These are phyloP conservation scores for Hippocampus barbouri DNA, from an alignment of 2,113 vertebrate species.

Conservation along the genomic window DNA sequence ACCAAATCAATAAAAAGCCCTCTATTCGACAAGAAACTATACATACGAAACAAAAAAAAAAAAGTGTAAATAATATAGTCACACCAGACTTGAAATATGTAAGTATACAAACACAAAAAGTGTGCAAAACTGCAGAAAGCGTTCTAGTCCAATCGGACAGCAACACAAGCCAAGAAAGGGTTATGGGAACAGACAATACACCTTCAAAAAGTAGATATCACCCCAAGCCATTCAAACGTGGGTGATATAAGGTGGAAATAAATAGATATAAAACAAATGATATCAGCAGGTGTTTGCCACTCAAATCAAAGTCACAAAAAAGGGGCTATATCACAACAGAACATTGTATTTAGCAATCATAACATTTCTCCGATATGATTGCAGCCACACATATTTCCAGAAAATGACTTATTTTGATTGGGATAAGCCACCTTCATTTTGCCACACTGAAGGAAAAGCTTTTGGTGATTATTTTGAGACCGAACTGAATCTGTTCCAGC, in stretches of 20 bases:
- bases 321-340: slow-evolving; percentile 29
- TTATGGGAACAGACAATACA: not conserved
- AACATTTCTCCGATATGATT: slow-evolving; percentile 41
- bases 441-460: slow-evolving; percentile 27
- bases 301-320: slow-evolving; percentile 48
- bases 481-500: slow-evolving; percentile 15
- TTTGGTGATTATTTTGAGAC: slow-evolving; percentile 37
- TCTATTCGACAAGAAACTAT: slow-evolving; percentile 13
- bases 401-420: slow-evolving; percentile 39
- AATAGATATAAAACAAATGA: slow-evolving; percentile 52
- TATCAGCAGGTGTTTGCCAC: slow-evolving; percentile 35
- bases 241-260: slow-evolving; percentile 35
- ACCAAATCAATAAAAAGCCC: slow-evolving; percentile 12
- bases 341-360: slow-evolving; percentile 42
- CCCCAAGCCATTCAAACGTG: slow-evolving; percentile 22
- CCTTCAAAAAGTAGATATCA: slow-evolving; percentile 30
- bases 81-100: slow-evolving; percentile 16
- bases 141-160: slow-evolving; percentile 9
- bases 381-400: slow-evolving; percentile 30
- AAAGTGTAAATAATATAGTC: slow-evolving; percentile 15
- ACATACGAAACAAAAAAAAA: not conserved
- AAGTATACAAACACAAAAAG: slow-evolving; percentile 3
- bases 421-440: slow-evolving; percentile 25
- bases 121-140: slow-evolving; percentile 16
- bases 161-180: not conserved